Percentiles rank a stretch among this genome's conserved stretches.
Conservation (phyloP, 2,888 invertebrate species). For the Napeogenes inachia region DNA sequence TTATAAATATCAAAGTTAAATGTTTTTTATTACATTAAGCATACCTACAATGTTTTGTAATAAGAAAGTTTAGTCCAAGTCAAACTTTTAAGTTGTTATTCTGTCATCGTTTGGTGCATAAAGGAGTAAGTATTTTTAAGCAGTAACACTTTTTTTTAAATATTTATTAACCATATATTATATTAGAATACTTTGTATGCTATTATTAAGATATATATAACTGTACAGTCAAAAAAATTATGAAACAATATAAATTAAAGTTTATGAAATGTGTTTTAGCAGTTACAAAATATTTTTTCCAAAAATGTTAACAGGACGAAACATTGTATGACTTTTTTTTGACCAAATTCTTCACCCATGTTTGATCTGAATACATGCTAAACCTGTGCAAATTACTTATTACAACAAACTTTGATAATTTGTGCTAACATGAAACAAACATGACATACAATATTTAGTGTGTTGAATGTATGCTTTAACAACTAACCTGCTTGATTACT, state of each 20-base stretch:
- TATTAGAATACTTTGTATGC: no score
- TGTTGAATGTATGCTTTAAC: no score
- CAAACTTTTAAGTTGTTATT: conserved; percentile 8
- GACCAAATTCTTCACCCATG: no score
- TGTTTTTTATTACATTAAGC: not conserved
- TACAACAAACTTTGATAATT: no score
- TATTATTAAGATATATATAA: not conserved
- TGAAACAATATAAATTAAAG: not conserved
- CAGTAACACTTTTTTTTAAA: not conserved
- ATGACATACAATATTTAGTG: no score
- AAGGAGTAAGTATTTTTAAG: conserved; percentile 22
- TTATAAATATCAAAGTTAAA: conserved; percentile 15
- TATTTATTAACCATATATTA: no score
- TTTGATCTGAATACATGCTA: no score
- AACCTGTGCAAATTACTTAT: no score
- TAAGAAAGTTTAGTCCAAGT: not conserved
- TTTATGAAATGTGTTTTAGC: not conserved
- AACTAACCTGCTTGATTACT: no score
- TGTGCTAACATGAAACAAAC: no score
- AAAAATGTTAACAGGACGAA: not conserved
- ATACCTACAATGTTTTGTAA: not conserved
- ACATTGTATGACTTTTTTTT: not conserved
- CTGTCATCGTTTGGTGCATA: conserved; percentile 18
- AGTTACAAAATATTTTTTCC: not conserved
- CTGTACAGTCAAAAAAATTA: not conserved